Conservation (phyloP, 2,797 vertebrate genomes). For the Cyprinodon diabolis region DNA sequence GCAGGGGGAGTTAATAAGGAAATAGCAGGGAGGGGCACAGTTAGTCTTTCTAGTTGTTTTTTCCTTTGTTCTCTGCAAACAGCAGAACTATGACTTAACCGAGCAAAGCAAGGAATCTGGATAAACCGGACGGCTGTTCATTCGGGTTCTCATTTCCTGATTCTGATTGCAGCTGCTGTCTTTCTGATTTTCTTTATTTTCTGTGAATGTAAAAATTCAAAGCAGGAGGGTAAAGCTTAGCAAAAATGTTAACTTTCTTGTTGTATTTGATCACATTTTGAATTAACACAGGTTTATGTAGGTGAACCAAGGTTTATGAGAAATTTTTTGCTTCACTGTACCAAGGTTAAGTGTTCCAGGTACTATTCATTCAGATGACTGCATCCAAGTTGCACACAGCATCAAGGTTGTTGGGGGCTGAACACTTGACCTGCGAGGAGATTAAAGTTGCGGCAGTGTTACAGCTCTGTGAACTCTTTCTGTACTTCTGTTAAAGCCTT, state of each 20-base stretch:
- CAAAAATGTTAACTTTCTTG: neutral
- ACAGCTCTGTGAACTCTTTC: neutral
- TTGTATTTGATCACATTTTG: conserved; percentile 1
- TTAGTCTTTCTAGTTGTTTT: neutral
- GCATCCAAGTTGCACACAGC: neutral
- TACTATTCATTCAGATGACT: neutral
- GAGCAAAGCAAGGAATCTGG: conserved; percentile 19
- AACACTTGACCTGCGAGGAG: neutral
- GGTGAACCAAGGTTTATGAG: neutral
- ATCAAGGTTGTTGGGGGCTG: neutral
- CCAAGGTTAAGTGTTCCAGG: neutral
- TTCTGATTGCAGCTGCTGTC: conserved; percentile 4
- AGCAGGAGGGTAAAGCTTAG: neutral
- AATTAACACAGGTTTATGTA: neutral
- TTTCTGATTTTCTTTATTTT: neutral
- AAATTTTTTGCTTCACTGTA: neutral
- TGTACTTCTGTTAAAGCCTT: neutral
- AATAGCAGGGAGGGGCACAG: neutral
- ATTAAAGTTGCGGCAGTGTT: neutral
- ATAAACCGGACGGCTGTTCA: conserved; percentile 5
- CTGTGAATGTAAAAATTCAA: conserved; percentile 6
- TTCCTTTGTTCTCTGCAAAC: conserved; percentile 14
- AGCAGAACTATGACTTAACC: neutral
- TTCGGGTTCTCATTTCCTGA: conserved; percentile 23
- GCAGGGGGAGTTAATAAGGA: conserved; percentile 24